These are phyloP conservation scores for Nannobrachium achirus DNA, from an alignment of 2,113 vertebrate genomes.

Conservation along the genomic window DNA sequence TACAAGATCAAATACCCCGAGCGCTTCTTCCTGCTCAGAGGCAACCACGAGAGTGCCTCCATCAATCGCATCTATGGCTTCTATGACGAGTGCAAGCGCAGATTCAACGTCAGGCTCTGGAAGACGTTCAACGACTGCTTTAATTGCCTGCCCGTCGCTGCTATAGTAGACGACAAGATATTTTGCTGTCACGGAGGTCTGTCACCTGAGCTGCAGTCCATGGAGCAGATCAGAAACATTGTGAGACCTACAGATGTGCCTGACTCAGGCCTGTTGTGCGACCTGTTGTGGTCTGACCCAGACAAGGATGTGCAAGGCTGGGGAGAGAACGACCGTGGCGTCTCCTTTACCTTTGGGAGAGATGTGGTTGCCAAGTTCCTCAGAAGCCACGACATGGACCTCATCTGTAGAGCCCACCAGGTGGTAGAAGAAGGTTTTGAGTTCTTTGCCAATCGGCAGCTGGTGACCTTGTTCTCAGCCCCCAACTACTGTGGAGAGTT, in stretches of 20 bases:
- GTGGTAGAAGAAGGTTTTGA: constrained; percentile 89
- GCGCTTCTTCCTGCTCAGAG: no score
- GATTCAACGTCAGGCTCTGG: constrained; percentile 90
- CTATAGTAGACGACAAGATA: constrained; percentile 89
- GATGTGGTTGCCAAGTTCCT: constrained; percentile 91
- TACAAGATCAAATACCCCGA: no score
- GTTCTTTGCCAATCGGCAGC: constrained; percentile 88
- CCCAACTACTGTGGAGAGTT: no score
- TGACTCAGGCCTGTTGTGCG: constrained; percentile 86
- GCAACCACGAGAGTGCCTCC: constrained; percentile 80
- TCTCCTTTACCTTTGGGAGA: constrained; percentile 87
- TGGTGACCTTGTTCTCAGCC: constrained; percentile 88
- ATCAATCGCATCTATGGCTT: constrained; percentile 91
- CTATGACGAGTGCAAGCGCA: constrained; percentile 89
- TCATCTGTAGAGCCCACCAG: constrained; percentile 90
- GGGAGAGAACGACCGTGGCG: constrained; percentile 86
- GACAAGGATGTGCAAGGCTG: constrained; percentile 87
- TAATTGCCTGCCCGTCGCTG: constrained; percentile 89
- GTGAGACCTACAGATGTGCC: constrained; percentile 90
- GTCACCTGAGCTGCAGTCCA: constrained; percentile 88
- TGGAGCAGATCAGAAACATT: constrained; percentile 89
- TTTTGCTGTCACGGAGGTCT: constrained; percentile 91
- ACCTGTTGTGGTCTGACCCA: constrained; percentile 85
- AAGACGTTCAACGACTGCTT: constrained; percentile 90
- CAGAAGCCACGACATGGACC: constrained; percentile 87